These are phyloP conservation scores for Phoebastria nigripes DNA, from an alignment of 2,797 vertebrate genomes.

Conservation along the genomic window DNA sequence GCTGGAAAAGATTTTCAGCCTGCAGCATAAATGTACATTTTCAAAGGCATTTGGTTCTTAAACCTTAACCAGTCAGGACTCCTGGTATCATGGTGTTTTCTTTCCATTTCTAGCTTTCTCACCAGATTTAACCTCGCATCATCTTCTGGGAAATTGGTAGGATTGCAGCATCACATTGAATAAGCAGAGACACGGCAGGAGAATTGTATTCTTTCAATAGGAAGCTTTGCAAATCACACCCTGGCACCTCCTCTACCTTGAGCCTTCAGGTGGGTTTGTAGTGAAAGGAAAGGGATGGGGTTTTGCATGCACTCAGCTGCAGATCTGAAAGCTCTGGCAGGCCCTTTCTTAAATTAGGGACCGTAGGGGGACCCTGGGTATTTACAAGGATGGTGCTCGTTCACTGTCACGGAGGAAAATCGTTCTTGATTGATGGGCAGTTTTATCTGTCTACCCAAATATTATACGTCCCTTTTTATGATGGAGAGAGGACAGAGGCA, in stretches of 20 bases:
- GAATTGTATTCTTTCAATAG: fast-evolving
- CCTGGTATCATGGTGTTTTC: not conserved
- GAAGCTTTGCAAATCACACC: not conserved
- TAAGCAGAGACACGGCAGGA: not conserved
- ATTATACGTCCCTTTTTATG: not conserved
- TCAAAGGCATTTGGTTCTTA: not conserved
- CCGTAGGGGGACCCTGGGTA: not conserved
- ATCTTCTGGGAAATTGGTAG: not conserved
- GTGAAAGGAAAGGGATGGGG: not conserved
- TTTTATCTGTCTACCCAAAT: not conserved
- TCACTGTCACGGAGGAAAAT: not conserved
- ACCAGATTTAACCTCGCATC: not conserved
- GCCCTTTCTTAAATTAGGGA: not conserved
- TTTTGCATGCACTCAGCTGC: not conserved
- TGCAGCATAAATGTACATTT: not conserved
- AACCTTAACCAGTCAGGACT: not conserved
- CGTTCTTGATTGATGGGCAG: not conserved
- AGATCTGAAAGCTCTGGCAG: not conserved
- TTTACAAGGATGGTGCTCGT: not conserved
- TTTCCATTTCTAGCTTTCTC: not conserved
- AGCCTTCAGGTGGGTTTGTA: not conserved
- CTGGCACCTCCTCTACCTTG: not conserved
- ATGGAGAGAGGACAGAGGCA: not conserved
- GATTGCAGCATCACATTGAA: not conserved
- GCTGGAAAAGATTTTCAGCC: not conserved